Evolutionary conservation across 2,888 invertebrate genomes (phyloP), one percentile per base, ranked within the genome.

Genomic region (Drosophila austrosaltans): DNA sequence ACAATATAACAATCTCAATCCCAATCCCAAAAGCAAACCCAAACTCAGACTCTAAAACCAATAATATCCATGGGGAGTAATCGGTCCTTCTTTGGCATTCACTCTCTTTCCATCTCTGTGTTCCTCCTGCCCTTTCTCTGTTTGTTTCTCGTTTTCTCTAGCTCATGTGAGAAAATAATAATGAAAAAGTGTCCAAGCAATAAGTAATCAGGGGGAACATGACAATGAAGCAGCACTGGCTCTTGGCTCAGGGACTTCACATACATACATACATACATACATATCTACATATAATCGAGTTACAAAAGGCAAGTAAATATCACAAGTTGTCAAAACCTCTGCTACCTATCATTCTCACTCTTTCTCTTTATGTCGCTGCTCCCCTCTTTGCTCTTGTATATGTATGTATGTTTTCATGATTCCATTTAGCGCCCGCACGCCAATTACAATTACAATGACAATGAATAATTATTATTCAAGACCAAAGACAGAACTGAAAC

Each of bases 391-490:
- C 36, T 8, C 8, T 36, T 36, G 8, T 36, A 8, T 36, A 8
- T 10, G 7, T 64, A 63, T 75, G 66, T 48, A 48, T 48, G 10
- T 12, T 25, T 25, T 6, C 48, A 16, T 67, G 76, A 82, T 77
- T 82, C 72, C 77, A 83, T 87, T 87, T 86, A 87, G 78, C 84
- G 84, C 82, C 78, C 80, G 85, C 80, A 78, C 85, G 79, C 78
- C 87, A 87, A 89, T 88, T 88, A 89, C 76, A 90, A 88, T 83
- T 88, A 89, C 76, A 90, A 88, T 83, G 83, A 88, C 86, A 88
- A 81, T 85, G 87, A 85, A 83, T 87, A 89, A 89, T 87, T 80
- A 86, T 83, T 87, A 77, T 48, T 25, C 25, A 76, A 73, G 77
- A 64, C 71, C 83, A 83, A 76, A 88, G 81, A 82, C 70, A 72